Conservation (phyloP, 2,797 vertebrate species). For the Molossus molossus region DNA sequence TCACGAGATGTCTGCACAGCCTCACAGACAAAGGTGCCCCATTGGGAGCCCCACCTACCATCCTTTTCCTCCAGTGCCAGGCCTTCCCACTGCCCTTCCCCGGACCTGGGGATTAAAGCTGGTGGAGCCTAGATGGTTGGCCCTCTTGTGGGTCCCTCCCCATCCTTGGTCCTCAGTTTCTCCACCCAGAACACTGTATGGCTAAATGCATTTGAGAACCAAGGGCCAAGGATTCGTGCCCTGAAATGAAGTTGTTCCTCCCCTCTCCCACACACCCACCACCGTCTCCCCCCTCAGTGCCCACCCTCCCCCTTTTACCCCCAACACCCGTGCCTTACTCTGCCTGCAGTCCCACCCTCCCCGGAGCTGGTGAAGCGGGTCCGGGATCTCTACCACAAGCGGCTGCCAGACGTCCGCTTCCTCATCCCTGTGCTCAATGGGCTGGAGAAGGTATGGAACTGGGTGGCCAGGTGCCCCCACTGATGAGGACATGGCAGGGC, state of each 20-base stretch:
- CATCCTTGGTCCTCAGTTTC: neutral
- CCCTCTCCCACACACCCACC: neutral
- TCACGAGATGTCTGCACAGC: slow-evolving; percentile 97
- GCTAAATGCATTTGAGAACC: neutral
- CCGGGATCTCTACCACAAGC: slow-evolving; percentile 97
- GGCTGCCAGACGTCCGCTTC: slow-evolving; percentile 96
- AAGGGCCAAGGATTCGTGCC: neutral
- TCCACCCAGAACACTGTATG: neutral
- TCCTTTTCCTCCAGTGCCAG: neutral
- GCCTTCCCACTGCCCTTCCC: neutral
- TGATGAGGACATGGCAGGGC: fast-evolving
- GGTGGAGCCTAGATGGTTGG: too few relatives aligned
- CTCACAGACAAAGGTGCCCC: slow-evolving; percentile 96
- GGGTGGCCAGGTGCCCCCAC: fast-evolving
- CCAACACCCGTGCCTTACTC: neutral
- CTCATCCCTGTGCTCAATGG: slow-evolving; percentile 98
- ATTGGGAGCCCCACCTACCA: fast-evolving
- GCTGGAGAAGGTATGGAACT: slow-evolving; percentile 94
- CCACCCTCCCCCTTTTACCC: slow-evolving; percentile 90
- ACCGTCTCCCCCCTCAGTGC: fast-evolving
- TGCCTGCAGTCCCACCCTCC: slow-evolving; percentile 94
- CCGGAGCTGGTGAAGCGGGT: slow-evolving; percentile 98
- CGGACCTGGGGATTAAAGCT: neutral
- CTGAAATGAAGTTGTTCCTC: neutral
- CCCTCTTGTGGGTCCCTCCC: neutral